These are phyloP conservation scores for Zaprionus vittiger DNA, from an alignment of 1,140 invertebrate species.

Conservation along the genomic window DNA sequence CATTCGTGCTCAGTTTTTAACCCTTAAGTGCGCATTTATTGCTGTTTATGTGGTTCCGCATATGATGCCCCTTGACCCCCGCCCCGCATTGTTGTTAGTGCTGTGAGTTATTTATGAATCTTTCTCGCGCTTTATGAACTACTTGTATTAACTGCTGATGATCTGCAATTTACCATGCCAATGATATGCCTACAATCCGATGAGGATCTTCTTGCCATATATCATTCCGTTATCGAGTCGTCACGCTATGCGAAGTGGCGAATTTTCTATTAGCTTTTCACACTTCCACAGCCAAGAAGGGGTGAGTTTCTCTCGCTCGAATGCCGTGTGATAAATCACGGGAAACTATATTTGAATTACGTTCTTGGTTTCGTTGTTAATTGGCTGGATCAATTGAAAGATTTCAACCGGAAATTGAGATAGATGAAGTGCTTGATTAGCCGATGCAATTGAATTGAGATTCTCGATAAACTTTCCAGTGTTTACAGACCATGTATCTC, in stretches of 20 bases:
- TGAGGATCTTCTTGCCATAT: slow-evolving; percentile 2
- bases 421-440: background rate
- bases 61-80: slow-evolving; percentile 45
- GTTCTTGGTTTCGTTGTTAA: background rate
- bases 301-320: background rate
- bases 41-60: slow-evolving; percentile 78
- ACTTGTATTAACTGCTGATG: slow-evolving; percentile 1
- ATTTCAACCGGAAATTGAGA: slow-evolving; percentile 1
- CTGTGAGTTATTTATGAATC: slow-evolving; percentile 71
- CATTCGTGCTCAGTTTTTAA: slow-evolving; percentile 50
- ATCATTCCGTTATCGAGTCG: background rate
- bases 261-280: slow-evolving; percentile 4
- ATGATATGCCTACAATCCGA: slow-evolving; percentile 49
- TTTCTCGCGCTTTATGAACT: slow-evolving; percentile 66
- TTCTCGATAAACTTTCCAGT: background rate
- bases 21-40: slow-evolving; percentile 80
- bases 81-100: slow-evolving; percentile 31
- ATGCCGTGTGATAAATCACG: background rate
- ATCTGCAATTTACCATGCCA: slow-evolving; percentile 54
- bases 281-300: background rate
- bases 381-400: slow-evolving; percentile 5
- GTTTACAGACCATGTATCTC: background rate
- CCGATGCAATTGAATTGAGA: background rate
- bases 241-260: background rate
- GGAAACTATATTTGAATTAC: slow-evolving; percentile 1